A percentile compares a stretch with the other conserved stretches of the same genome.
Evolutionary conservation across 2,888 invertebrate genomes (phyloP).

Genomic region (Leistus spinibarbis): DNA sequence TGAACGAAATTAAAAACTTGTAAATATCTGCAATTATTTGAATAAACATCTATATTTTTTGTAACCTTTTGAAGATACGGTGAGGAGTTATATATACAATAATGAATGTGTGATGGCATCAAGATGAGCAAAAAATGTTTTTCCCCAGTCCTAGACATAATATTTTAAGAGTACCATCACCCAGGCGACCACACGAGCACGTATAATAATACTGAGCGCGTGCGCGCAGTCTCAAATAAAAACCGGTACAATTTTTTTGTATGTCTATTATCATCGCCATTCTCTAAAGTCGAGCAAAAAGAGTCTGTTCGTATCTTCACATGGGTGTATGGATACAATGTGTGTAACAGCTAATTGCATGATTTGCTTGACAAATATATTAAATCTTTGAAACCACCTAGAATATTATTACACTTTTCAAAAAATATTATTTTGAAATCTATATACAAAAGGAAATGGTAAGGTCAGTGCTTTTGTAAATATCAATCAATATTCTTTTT

Average conservation of each 20-base stretch:
- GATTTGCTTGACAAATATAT: constrained; percentile 34
- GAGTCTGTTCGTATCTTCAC: background rate
- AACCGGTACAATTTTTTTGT: background rate
- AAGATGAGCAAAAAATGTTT: constrained; percentile 27
- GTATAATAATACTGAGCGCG: no score
- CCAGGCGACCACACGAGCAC: no score
- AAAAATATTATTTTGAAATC: constrained; percentile 37
- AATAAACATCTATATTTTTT: constrained; percentile 30
- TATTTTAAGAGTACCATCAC: background rate
- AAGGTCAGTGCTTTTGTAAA: constrained; percentile 36
- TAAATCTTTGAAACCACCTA: constrained; percentile 34
- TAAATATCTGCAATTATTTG: constrained; percentile 10
- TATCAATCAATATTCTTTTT: constrained; percentile 1
- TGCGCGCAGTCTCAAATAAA: background rate
- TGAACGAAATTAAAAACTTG: background rate
- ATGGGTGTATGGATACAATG: background rate
- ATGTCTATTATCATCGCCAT: background rate
- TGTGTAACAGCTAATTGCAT: background rate
- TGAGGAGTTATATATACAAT: constrained; percentile 21
- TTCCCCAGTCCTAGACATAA: background rate
- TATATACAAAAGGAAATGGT: constrained; percentile 32
- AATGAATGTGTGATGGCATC: constrained; percentile 26
- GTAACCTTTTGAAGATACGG: background rate
- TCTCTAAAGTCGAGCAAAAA: background rate
- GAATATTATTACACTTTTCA: constrained; percentile 27